Conservation (phyloP, 92 coral and sea anemone species). For the Zoanthus gigantus region DNA sequence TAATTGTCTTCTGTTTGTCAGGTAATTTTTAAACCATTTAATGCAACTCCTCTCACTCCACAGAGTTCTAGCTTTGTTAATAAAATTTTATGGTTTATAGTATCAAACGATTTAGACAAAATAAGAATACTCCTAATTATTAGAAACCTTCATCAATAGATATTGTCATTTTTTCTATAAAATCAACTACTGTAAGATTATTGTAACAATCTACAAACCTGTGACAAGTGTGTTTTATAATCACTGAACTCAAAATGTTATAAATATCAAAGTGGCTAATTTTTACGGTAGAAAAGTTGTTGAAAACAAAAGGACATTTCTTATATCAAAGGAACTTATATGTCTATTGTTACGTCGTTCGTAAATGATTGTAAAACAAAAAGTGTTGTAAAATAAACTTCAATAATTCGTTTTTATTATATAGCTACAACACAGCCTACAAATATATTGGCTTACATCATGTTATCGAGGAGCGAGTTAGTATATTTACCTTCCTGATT, state of each 20-base stretch:
- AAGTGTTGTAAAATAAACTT: slow-evolving; percentile 4
- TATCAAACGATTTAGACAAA: too few species aligned
- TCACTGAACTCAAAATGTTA: slow-evolving; percentile 9
- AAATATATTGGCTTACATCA: slow-evolving; percentile 9
- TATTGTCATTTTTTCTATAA: not conserved
- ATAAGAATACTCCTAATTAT: too few species aligned
- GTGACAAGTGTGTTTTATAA: not conserved
- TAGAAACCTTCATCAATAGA: too few species aligned
- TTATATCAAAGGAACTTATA: slow-evolving; percentile 14
- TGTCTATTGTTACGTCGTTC: slow-evolving; percentile 16
- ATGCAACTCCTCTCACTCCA: not conserved
- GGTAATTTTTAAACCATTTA: too few species aligned
- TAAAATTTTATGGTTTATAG: too few species aligned
- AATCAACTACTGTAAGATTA: slow-evolving; percentile 3
- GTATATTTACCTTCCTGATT: slow-evolving; percentile 15
- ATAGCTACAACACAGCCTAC: slow-evolving; percentile 11
- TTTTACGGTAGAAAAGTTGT: slow-evolving; percentile 13
- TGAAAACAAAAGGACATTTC: slow-evolving; percentile 15
- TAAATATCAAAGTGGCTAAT: slow-evolving; percentile 2
- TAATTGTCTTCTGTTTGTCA: too few species aligned
- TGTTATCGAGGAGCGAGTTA: slow-evolving; percentile 11
- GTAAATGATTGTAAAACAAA: slow-evolving; percentile 14
- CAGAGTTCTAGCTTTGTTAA: not conserved
- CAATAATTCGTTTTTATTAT: slow-evolving; percentile 10
- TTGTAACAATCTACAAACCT: slow-evolving; percentile 9